Base-by-base conservation (phyloP, 2,797 vertebrate species). In the Aulostomus chinensis region DNA sequence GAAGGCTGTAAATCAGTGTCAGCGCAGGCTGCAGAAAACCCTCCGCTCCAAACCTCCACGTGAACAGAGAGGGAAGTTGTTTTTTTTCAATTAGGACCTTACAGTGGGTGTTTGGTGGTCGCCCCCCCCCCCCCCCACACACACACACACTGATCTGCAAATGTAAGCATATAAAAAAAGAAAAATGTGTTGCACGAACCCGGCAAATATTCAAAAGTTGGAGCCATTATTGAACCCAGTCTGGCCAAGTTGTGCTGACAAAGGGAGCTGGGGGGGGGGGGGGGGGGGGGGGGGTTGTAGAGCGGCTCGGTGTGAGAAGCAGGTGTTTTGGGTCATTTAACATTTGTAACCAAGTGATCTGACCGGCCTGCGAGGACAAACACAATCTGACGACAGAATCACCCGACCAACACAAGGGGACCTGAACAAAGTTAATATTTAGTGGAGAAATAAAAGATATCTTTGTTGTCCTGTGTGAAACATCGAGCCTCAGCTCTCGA, bases 271-370 rank as follows among this genome's bases (percentile, higher is more conserved):
- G 31, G 33, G 37, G 21, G 13, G 10, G 12, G 18, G 59, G 49
- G 58, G 31, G 30, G 28, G 32, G 33, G 24, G 12, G 7, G 12
- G 21, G 62, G 48, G 60, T 31, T 55, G 34, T 50, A 36, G 63
- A 68, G 58, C 39, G 55, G 52, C 16, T 58, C 68, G 56, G 71
- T 75, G 78, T 75, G 76, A 79, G 73, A 53, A 80, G 74, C 84
- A 89, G 88, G 86, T 87, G 85, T 86, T 81, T n/a, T 78, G 78
- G 83, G 67, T 71, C 81, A 83, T 80, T 83, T 81, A 67, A 76
- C 66, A 45, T 79, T 72, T 78, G 81, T 76, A 81, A 84, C 78
- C 65, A 65, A 80, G 65, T 77, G 82, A 76, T 73, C 62, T 22
- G 62, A 72, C 25, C 54, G 34, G 55, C 49, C 45, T 25, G 52